A percentile compares a stretch with the other conserved stretches of the same genome.
Evolutionary conservation across 1,140 invertebrate genomes (phyloP).

Genomic region (Bombus breviceps): DNA sequence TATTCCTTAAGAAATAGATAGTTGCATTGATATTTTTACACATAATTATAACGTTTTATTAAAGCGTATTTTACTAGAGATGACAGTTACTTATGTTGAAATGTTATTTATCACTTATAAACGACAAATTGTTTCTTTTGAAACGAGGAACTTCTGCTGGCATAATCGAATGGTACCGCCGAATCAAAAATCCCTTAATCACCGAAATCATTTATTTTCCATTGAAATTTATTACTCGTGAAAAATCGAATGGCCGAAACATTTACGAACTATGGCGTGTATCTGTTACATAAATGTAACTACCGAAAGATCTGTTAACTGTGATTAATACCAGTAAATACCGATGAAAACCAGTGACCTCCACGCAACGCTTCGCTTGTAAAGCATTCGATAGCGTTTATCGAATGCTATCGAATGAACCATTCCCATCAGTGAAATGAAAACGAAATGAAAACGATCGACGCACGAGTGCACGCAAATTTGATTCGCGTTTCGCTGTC

Average conservation of each 20-base stretch:
- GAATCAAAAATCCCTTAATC: too few relatives aligned
- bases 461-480: background rate
- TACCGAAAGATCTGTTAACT: background rate
- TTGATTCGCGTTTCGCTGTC: too few relatives aligned
- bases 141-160: accelerated
- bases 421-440: background rate
- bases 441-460: conserved; percentile 1
- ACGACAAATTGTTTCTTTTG: too few relatives aligned
- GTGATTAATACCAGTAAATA: background rate
- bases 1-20: background rate
- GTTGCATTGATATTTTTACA: too few relatives aligned
- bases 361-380: background rate
- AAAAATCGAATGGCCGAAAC: too few relatives aligned
- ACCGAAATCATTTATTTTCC: background rate
- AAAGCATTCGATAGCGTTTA: background rate
- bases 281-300: background rate
- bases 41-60: too few relatives aligned
- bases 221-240: background rate
- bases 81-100: too few relatives aligned
- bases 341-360: background rate
- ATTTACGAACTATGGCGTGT: background rate
- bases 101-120: too few relatives aligned
- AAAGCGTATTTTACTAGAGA: background rate
- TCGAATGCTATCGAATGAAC: background rate
- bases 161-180: too few relatives aligned